These are phyloP conservation scores for Hemibagrus wyckioides DNA, from an alignment of 2,113 vertebrate species.

Conservation along the genomic window DNA sequence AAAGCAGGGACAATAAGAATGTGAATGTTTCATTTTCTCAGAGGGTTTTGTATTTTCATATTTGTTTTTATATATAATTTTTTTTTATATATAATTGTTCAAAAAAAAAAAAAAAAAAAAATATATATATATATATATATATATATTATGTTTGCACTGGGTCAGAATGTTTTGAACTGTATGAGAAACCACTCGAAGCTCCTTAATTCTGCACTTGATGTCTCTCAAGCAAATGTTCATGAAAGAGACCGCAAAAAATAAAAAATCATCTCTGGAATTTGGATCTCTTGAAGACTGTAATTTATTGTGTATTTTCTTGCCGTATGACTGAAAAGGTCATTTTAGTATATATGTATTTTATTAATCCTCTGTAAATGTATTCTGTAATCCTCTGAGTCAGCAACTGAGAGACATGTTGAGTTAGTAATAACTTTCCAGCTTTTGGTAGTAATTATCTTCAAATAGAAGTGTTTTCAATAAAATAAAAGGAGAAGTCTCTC, in stretches of 20 bases:
- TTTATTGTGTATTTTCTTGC: slow-evolving; percentile 42
- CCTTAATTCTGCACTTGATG: slow-evolving; percentile 49
- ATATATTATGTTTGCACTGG: slow-evolving; percentile 61
- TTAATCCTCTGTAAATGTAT: slow-evolving; percentile 48
- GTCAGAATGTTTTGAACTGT: slow-evolving; percentile 63
- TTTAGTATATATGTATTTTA: slow-evolving; percentile 42
- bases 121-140: background rate
- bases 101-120: too few species aligned
- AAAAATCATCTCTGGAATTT: slow-evolving; percentile 31
- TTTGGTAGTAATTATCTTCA: slow-evolving; percentile 76
- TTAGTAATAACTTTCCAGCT: slow-evolving; percentile 66
- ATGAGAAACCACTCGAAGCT: slow-evolving; percentile 61
- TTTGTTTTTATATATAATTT: slow-evolving; percentile 4
- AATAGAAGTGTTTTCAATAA: slow-evolving; percentile 62
- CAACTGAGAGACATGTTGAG: slow-evolving; percentile 52
- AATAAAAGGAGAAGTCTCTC: slow-evolving; percentile 66
- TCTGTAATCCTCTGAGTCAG: slow-evolving; percentile 47
- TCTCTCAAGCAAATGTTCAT: slow-evolving; percentile 37
- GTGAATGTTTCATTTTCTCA: slow-evolving; percentile 50
- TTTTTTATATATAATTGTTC: slow-evolving; percentile 44
- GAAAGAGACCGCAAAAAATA: slow-evolving; percentile 43
- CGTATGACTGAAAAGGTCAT: slow-evolving; percentile 41
- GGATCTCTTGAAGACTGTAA: slow-evolving; percentile 45
- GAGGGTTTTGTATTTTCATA: slow-evolving; percentile 26
- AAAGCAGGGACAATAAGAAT: slow-evolving; percentile 49